Evolutionary conservation across 2,113 vertebrate genomes (phyloP), one percentile per base, ranked within the genome.

Genomic region (Philantomba maxwellii): DNA sequence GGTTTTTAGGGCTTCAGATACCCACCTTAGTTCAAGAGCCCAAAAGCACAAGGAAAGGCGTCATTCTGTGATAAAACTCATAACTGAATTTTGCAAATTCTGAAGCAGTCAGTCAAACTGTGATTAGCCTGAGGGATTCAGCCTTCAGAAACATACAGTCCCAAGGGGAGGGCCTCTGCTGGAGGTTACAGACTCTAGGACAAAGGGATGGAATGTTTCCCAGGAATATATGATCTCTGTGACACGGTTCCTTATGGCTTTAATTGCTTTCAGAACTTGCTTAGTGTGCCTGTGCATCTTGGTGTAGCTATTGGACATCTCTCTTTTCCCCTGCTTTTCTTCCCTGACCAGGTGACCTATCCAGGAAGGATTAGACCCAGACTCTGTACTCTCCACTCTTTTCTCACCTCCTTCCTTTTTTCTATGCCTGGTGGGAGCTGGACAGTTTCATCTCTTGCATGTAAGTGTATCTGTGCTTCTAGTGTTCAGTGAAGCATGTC

Each of bases 401-500:
- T 99, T 98, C 96, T 98, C 97, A 97, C 95, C 96, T 97, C 93
- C 97, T 97, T 98, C 98, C 98, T 99, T 99, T 98, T 99, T 97
- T 99, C 98, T 99, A 91, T 99, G 98, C 98, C 98, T 99, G 98
- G 98, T 96, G 98, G 98, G 98, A 99, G 96, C 98, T 98, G 98
- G 98, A 98, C 98, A 98, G 96, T 98, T 98, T 98, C 98, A 98
- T 95, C 98, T 98, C 98, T 98, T 98, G 98, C 98, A 98, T 99
- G 98, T 99, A 99, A 99, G 98, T 99, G 98, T 98, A 98, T 97
- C 98, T 97, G 87, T 98, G 97, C 98, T 97, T 87, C 95, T 97
- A 43, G 51, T 96, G 43, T 88, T 98, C 36, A 25, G 95, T 93
- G 91, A 97, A 96, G 96, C 80, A 33, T 53, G 0, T 53, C 95